Evolutionary conservation across 1,140 invertebrate genomes (phyloP).

Genomic region (Drosophila miranda): DNA sequence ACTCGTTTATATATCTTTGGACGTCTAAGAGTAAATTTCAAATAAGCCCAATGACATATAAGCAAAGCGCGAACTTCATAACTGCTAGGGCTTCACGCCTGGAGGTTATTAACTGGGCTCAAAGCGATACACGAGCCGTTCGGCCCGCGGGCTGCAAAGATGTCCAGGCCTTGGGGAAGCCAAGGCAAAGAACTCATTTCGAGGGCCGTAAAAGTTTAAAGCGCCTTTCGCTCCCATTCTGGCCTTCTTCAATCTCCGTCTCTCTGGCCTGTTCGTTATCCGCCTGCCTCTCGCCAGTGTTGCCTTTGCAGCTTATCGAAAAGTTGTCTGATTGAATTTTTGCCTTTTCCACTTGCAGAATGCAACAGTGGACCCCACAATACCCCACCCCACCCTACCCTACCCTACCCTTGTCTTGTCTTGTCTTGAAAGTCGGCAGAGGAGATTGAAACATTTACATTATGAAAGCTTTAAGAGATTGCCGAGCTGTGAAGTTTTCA

Average conservation of each 20-base stretch:
- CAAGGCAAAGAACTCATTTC: conserved; percentile 60
- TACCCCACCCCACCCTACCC: no score
- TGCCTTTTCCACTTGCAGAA: conserved; percentile 45
- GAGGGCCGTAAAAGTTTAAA: conserved; percentile 65
- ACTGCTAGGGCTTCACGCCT: conserved; percentile 70
- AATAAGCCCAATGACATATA: conserved; percentile 70
- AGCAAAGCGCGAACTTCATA: conserved; percentile 68
- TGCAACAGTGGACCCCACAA: conserved; percentile 22
- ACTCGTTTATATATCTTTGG: conserved; percentile 40
- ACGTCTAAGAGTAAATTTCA: conserved; percentile 53
- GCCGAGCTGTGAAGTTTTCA: conserved; percentile 55
- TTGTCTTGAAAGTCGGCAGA: conserved; percentile 5
- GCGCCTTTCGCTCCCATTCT: conserved; percentile 48
- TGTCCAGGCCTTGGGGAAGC: conserved; percentile 24
- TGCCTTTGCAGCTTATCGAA: conserved; percentile 77
- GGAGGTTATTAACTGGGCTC: conserved; percentile 73
- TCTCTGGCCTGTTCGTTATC: no score
- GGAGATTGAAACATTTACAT: conserved; percentile 47
- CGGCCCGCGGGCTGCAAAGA: not conserved
- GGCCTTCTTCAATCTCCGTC: conserved; percentile 3
- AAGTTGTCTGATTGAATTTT: conserved; percentile 78
- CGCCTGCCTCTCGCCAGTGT: conserved; percentile 23
- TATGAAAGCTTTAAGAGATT: conserved; percentile 51
- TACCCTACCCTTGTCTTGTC: not conserved
- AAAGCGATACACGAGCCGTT: conserved; percentile 68